Percentiles rank a stretch among this genome's conserved stretches.
Evolutionary conservation across 2,888 invertebrate species (phyloP).

Genomic region (Heliconius erato): DNA sequence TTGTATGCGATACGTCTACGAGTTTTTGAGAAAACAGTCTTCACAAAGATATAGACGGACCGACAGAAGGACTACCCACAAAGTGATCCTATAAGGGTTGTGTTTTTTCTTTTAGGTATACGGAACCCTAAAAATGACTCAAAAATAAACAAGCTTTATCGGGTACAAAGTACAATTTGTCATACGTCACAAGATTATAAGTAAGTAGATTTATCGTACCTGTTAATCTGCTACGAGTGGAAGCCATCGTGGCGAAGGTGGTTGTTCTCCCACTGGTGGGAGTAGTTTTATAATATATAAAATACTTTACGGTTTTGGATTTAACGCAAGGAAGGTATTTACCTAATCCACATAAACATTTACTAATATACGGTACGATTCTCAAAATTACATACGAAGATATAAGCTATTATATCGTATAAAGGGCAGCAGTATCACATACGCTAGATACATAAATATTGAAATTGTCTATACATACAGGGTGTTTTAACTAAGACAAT

Average conservation of each 20-base stretch:
- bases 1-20: no score
- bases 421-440: not conserved
- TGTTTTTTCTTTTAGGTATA: no score
- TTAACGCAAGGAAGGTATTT: not conserved
- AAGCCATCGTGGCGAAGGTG: not conserved
- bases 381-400: not conserved
- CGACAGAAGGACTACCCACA: no score
- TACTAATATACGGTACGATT: not conserved
- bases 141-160: no score
- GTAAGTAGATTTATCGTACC: not conserved
- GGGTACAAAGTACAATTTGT: not conserved
- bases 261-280: not conserved
- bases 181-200: not conserved
- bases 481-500: constrained; percentile 19
- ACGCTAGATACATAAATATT: not conserved
- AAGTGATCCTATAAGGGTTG: no score
- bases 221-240: not conserved
- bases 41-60: no score
- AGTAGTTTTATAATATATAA: not conserved
- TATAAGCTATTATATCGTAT: not conserved
- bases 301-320: not conserved
- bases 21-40: no score
- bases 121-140: no score
- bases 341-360: not conserved
- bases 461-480: constrained; percentile 3